Evolutionary conservation across 1,140 invertebrate genomes (phyloP), one percentile per base, ranked within the genome.

Genomic region (Phymorhynchus buccinoides): DNA sequence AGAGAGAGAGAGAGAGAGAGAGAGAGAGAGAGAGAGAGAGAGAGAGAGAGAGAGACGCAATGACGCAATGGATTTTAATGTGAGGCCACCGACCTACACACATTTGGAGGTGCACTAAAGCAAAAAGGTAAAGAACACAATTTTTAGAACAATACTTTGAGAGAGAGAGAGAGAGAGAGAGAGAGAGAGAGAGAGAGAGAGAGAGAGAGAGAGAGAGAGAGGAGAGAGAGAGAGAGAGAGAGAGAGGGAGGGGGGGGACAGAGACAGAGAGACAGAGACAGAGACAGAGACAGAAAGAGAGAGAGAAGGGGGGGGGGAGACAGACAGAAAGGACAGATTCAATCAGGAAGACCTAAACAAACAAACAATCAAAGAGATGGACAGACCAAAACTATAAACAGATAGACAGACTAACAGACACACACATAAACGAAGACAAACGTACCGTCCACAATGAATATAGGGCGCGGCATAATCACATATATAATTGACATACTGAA

Each of bases 1-100:
- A 73, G 68, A 73, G 68, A 66, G 56, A 66, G 56, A 73, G 68
- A 73, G 6, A 73, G 35, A 73, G 68, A 73, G 68, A 73, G 6
- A 73, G 68, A 73, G 68, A 73, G 6, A 37, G 68, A 37, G 68
- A 73, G 68, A 73, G 6, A 73, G 68, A 73, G 68, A 73, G n/a
- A n/a, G 6, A 73, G 68, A 73, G 35, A 73, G 68, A 73, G 6
- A 73, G 68, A 73, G 35, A 73, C 7, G 35, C n/a, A 9, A 37
- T 32, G 27, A 27, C 6, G 35, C 6, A 6, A 37, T n/a, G n/a
- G n/a, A n/a, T n/a, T n/a, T n/a, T n/a, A n/a, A n/a, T n/a, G 35
- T 7, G 35, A 37, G 35, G 68, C n/a, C 12, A 73, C n/a, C 7
- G 68, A 73, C 7, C 7, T 27, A 73, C 7, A 73, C 6, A 73